A percentile compares a stretch with the other conserved stretches of the same genome.
These are phyloP conservation scores for Alfaro cultratus DNA, from an alignment of 2,797 vertebrate genomes.

Conservation along the genomic window DNA sequence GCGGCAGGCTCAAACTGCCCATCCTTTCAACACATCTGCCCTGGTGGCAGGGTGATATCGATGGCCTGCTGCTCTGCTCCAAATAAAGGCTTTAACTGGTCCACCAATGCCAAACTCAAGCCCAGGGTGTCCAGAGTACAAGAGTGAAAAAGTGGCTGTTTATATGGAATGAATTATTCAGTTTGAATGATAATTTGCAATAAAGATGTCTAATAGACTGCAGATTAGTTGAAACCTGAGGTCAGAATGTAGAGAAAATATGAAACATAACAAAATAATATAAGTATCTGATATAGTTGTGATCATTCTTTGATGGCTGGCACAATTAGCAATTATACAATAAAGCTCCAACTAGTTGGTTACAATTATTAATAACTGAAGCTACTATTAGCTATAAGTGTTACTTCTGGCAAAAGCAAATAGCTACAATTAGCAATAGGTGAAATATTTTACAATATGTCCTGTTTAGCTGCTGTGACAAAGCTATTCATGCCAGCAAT, in stretches of 20 bases:
- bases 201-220: background rate
- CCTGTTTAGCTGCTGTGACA: background rate
- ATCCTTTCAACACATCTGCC: conserved; percentile 65
- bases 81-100: conserved; percentile 26
- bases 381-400: background rate
- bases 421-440: background rate
- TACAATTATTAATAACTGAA: background rate
- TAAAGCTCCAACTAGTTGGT: background rate
- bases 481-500: background rate
- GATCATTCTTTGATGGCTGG: background rate
- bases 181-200: background rate
- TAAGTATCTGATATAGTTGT: background rate
- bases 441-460: background rate
- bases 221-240: background rate
- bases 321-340: background rate
- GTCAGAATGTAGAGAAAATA: background rate
- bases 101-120: conserved; percentile 12
- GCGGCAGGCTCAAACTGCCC: conserved; percentile 60
- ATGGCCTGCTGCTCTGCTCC: conserved; percentile 33
- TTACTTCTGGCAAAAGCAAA: background rate
- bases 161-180: background rate
- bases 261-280: background rate
- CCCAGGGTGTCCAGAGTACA: background rate
- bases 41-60: conserved; percentile 42
- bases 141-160: background rate